Base-by-base conservation (phyloP, 2,888 invertebrate species). In the Drosophila borealis region DNA sequence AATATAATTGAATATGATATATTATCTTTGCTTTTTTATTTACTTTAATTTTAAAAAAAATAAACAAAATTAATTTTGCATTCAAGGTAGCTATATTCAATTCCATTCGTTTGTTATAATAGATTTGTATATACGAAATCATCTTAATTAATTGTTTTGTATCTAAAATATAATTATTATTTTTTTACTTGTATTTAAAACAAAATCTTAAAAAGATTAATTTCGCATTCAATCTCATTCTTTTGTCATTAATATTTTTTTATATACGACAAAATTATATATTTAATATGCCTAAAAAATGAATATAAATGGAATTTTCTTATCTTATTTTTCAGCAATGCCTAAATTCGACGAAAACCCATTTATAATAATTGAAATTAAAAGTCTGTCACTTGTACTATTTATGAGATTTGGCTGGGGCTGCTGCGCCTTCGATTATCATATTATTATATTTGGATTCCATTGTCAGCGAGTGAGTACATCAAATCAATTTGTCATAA, bases 401-500 rank as follows among this genome's bases (percentile, higher is more conserved):
- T 10, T 44, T 64, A 49, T 50, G 17, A 25, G 39, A 44, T 13
- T 33, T 51, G 51, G 25, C 44, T 37, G 21, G 19, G 11, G 46
- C 48, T 17, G 34, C 13, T 37, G 17, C 10, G 29, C 17, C 10
- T 53, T 37, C 25, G 25, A 39, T 55, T 51, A 53, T 56, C 33
- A 21, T 37, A 53, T 45, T 56, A 53, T 56, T 21, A 21, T 37
- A 53, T 45, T 56, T 13, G 21, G 19, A 17, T 48, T 53, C 9
- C 48, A 55, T 44, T 53, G 34, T 19, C 39, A 36, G 53, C 19
- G 6, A 33, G 71, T 44, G 45, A 41, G 33, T 55, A 48, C 67
- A 71, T 65, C 45, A 74, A 64, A 63, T 70, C 65, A 70, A 72
- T 83, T 80, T 70, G 72, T 86, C 75, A 70, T 83, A 83, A 86